Percentiles rank a stretch among this genome's conserved stretches.
Evolutionary conservation across 35 echinoderm and acorn worm genomes (phyloP).

Genomic region (Ophiothrix spiculata): DNA sequence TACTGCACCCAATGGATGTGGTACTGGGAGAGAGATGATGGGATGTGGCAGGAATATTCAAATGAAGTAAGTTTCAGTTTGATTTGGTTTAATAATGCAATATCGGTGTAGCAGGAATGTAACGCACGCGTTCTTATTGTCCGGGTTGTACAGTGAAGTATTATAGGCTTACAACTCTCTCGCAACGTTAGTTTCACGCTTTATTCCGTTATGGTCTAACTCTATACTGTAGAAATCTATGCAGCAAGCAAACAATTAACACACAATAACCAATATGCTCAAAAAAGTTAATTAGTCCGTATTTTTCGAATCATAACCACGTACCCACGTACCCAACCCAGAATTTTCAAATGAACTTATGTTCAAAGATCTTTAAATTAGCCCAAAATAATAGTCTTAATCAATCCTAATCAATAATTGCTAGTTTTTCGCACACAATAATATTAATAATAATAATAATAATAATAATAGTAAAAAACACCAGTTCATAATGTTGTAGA

Average conservation of each 20-base stretch:
- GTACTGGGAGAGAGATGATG: constrained; percentile 7
- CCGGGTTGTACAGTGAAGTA: background rate
- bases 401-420: background rate
- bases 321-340: no score
- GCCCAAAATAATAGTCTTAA: background rate
- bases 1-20: constrained; percentile 32
- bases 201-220: background rate
- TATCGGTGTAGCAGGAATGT: background rate
- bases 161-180: background rate
- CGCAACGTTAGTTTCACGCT: background rate
- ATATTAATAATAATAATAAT: background rate
- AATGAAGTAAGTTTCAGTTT: constrained; percentile 8
- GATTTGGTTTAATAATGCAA: background rate
- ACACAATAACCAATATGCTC: no score
- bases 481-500: background rate
- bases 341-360: no score
- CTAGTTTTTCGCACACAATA: background rate
- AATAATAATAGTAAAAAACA: background rate
- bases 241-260: no score
- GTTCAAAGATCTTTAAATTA: no score
- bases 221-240: background rate
- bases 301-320: no score
- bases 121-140: background rate
- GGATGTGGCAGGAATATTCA: constrained; percentile 3
- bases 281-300: no score